Percentiles rank a stretch among this genome's conserved stretches.
phyloP scores from a whole-genome alignment of 2,888 invertebrate genomes.

The Drosophila robusta region DNA sequence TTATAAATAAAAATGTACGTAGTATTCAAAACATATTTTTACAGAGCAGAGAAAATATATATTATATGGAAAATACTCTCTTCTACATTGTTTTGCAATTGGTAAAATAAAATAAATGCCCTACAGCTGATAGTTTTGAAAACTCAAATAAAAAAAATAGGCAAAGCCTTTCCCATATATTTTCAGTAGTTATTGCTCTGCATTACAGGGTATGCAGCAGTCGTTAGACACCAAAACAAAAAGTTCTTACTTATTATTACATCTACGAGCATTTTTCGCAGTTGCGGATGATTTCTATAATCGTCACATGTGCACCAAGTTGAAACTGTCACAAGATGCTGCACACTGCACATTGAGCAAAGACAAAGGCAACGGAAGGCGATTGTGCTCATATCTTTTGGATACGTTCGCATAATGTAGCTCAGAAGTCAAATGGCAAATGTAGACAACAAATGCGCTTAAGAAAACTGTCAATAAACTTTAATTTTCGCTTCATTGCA shows the following conservation, averaged over 20 bases:
- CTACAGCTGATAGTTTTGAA: too few species aligned
- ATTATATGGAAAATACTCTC: not conserved
- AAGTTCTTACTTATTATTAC: slow-evolving; percentile 9
- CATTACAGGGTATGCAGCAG: not conserved
- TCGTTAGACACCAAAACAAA: not conserved
- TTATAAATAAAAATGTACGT: too few species aligned
- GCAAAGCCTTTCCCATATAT: too few species aligned
- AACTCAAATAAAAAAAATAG: too few species aligned
- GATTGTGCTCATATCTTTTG: slow-evolving; percentile 7
- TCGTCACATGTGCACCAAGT: slow-evolving; percentile 36
- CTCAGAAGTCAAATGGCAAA: slow-evolving; percentile 62
- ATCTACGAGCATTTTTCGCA: slow-evolving; percentile 7
- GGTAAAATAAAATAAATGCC: too few species aligned
- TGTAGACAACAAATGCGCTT: slow-evolving; percentile 64
- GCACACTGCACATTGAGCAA: slow-evolving; percentile 22
- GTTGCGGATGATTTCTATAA: slow-evolving; percentile 20
- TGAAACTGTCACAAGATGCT: slow-evolving; percentile 13
- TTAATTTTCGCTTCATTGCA: slow-evolving; percentile 70
- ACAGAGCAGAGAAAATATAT: not conserved
- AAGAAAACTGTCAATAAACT: slow-evolving; percentile 77
- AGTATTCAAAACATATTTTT: too few species aligned
- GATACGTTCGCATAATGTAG: slow-evolving; percentile 32
- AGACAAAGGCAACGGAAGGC: slow-evolving; percentile 39
- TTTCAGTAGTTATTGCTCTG: too few species aligned
- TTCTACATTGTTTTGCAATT: too few species aligned